Base-by-base conservation (phyloP, 64 coral and sea anemone species). In the Actinia equina region DNA sequence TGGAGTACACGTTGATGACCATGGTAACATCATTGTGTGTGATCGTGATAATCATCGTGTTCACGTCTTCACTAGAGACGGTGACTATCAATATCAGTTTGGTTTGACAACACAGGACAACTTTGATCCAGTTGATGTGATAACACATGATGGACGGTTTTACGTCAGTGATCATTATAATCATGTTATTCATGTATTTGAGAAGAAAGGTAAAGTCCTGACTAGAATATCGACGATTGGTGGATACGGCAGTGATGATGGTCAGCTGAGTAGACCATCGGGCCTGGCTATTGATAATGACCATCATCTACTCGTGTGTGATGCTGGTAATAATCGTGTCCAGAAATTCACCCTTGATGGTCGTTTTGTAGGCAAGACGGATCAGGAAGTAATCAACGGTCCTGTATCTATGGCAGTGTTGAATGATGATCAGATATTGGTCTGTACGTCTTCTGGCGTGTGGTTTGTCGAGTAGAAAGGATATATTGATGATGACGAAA, bases 11-110 rank as follows among this genome's bases (percentile, higher is more conserved):
- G 65, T 91, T 43, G 89, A 86, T 53, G 63, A 57, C 18, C 23
- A 69, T n/a, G n/a, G n/a, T 44, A 76, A 77, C 77, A 87, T 91
- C 26, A 86, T 91, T 54, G 89, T 91, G 20, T 59, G 42, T 51
- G 89, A 91, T 55, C 3, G 11, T 3, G 37, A 19, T 9, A 86
- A 81, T 61, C 1, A 46, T 52, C 57, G 59, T 43, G 60, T 91
- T 22, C 84, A 86, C 41, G 84, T 91, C 42, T 70, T 86, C 22
- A 78, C 59, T 44, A 82, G 18, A 13, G 56, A 65, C 20, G 74
- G 55, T 69, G 3, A 22, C 19, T 23, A 63, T 43, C 19, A 64
- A 23, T 63, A 81, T 22, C 56, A 63, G 41, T 82, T 89, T 59
- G 55, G 84, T 43, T 46, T 56, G 43, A 62, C 43, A 13, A 79